Evolutionary conservation across 2,888 invertebrate genomes (phyloP).

Genomic region (Ceriagrion tenellum): DNA sequence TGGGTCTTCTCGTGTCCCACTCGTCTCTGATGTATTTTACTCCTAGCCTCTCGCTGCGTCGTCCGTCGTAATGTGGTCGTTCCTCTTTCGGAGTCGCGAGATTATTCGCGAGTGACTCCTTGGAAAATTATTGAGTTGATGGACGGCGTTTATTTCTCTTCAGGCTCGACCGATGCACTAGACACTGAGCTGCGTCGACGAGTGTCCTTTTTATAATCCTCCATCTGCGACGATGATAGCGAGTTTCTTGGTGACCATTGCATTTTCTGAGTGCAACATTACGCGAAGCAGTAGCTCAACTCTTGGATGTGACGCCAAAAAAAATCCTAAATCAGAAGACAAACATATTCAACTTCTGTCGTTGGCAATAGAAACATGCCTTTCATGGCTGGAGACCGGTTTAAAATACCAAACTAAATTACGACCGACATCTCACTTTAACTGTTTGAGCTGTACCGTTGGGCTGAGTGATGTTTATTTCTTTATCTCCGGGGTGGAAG

Average conservation of each 20-base stretch:
- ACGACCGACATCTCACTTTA: not conserved
- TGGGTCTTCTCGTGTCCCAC: not conserved
- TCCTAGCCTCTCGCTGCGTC: not conserved
- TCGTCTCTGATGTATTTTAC: not conserved
- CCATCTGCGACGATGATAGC: not conserved
- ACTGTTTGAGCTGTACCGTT: constrained; percentile 15
- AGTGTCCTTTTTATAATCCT: not conserved
- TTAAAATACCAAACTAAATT: not conserved
- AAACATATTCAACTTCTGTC: not conserved
- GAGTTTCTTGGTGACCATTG: not conserved
- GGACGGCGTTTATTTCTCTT: not conserved
- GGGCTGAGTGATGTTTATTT: not conserved
- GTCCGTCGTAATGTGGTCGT: not conserved
- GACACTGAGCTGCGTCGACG: not conserved
- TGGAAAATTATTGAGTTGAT: not conserved
- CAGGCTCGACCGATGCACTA: not conserved
- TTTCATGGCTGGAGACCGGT: not conserved
- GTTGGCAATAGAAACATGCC: not conserved
- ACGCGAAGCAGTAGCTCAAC: not conserved
- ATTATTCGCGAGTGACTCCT: not conserved
- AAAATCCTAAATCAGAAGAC: not conserved
- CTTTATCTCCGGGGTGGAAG: not conserved
- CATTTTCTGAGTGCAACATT: not conserved
- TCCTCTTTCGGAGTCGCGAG: not conserved
- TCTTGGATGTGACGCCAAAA: not conserved